Base-by-base conservation (phyloP, 2,113 vertebrate species). In the Prunella fulvescens region DNA sequence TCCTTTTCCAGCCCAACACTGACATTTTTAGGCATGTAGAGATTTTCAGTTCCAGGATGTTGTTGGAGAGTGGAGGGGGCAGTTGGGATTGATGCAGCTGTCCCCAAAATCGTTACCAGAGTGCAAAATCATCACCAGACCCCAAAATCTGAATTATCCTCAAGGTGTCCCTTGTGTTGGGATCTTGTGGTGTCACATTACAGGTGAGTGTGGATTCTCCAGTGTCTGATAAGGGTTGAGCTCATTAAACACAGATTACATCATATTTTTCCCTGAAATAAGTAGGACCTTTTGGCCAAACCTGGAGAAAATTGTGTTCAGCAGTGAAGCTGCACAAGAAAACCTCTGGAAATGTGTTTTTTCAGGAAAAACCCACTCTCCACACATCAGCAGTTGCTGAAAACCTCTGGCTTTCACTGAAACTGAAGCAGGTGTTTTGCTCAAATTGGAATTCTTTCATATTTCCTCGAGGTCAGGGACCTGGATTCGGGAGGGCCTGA, bases 11-110 rank as follows among this genome's bases (percentile, higher is more conserved):
- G 19, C 26, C 24, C 4, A 2, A 7, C 19, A 19, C 6, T 14
- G 40, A 33, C 5, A 8, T 33, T 66, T 40, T 25, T 35, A 15
- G 29, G 19, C 18, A 61, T 0, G 0, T 0, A 15, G 29, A 35
- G 19, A 23, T 66, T 65, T 79, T 79, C 56, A 60, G 0, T 29
- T 74, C 44, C 18, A 20, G 29, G 14, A n/a, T 2, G 0, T 11
- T 26, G 9, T 5, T 12, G 12, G 50, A 9, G 15, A 5, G 1
- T 2, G 8, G 17, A 81, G 19, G 19, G 33, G 15, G 35, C 6
- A 12, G 3, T 4, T 40, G 26, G 47, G 33, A 39, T 39, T 66
- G 45, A 22, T 45, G 53, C n/a, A 67, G 76, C 61, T 35, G 33
- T 29, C 39, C 19, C 19, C 31, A 12, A 20, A 72, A 37, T 8